Base-by-base conservation (phyloP, 2,797 vertebrate species). In the Lagorchestes hirsutus region DNA sequence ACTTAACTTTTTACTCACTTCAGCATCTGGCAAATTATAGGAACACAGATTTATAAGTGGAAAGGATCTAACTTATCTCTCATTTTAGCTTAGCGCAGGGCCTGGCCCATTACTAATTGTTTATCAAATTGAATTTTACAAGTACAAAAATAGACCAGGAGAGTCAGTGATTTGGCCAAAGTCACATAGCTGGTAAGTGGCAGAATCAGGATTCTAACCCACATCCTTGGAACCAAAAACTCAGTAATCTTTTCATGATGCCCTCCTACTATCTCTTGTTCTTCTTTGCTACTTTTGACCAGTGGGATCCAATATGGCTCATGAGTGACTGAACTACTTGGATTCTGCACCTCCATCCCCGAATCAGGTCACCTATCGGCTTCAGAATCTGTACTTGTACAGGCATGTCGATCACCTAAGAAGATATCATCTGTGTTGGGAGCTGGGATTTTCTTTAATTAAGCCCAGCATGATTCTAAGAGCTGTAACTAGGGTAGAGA, bases 371-470 rank as follows among this genome's bases (percentile, higher is more conserved):
- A 46, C 74, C 3, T 46, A 24, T 9, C 14, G 24, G 40, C 22
- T 8, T n/a, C 55, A 87, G 93, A 90, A 18, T 97, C 62, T 16
- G 91, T 92, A 93, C 97, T 90, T 94, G 95, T 93, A 74, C 74
- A 52, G 52, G 90, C 74, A 16, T 90, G 74, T 54, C 56, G 87
- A 95, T 54, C 87, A 59, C 31, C 90, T 74, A 90, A 92, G 87
- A 93, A 95, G 92, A 90, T 27, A 34, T 40, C 57, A 74, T 90
- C 55, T 95, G 57, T 46, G n/a, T 82, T 54, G 58, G 0, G 0
- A 92, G 93, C 90, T 91, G 57, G 40, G 82, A 74, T 97, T 97
- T 93, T 92, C 91, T 40, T 94, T 58, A n/a, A 67, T 94, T 62
- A 27, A 87, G 22, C 74, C 18, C 74, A 87, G 40, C 9, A 46